Base-by-base conservation (phyloP, 2,113 vertebrate genomes). In the Redunca redunca region DNA sequence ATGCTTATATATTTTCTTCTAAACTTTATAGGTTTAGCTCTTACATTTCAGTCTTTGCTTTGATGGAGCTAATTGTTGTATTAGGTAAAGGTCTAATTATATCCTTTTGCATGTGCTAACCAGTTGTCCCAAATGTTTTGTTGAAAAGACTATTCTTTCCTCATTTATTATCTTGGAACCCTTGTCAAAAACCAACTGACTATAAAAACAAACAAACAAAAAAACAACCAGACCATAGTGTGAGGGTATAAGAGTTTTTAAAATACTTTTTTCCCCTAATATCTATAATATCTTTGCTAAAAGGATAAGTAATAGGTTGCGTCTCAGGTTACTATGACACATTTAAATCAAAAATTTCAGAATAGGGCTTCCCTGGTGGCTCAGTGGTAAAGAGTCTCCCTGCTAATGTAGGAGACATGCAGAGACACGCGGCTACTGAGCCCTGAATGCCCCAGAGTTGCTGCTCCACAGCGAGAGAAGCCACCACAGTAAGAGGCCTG, bases 271-370 rank as follows among this genome's bases (percentile, higher is more conserved):
- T 93, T 92, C 46, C 26, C 21, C 25, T 92, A 13, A 80, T 46
- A 90, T 52, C 52, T 81, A 80, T 48, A 64, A 10, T 93, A 90
- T 96, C 46, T 91, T 89, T 90, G 58, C 81, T 94, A 95, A 92
- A 80, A 17, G 7, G 40, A 19, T 87, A 60, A 60, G 2, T 58
- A 77, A 64, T 91, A 82, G 7, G 10, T 53, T 25, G 25, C 33
- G 62, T 64, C 46, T 85, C 87, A 95, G 57, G 15, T 87, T 83
- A 83, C 43, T 87, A 26, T 90, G 81, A 71, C 33, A 86, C 84
- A 92, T 96, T 96, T 91, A 82, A 91, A 85, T 89, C 0, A 78
- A 67, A 83, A 92, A 84, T 14, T 82, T 88, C 30, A 28, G 23
- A 94, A 67, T 30, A 88, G 36, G 71, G 36, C 71, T 77, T 77